phyloP scores from a whole-genome alignment of 2,113 vertebrate species.

The Anser cygnoides region DNA sequence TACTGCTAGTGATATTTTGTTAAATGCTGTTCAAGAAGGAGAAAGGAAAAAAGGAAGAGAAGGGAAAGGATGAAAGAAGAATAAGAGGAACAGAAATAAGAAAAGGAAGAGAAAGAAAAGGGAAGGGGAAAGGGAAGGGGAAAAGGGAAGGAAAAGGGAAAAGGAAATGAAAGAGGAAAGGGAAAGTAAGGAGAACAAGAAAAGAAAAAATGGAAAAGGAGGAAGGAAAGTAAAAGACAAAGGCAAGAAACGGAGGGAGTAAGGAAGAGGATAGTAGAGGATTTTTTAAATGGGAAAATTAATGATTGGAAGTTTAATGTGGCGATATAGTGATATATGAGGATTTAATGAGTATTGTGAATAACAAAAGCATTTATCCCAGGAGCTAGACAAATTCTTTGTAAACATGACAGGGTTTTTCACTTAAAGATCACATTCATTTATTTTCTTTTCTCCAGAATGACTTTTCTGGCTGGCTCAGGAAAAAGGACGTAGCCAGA shows the following conservation, averaged over 20 bases:
- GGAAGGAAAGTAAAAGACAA: background rate
- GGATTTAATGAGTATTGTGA: background rate
- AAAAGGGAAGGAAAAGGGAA: background rate
- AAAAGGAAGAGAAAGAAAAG: background rate
- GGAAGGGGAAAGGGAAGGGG: background rate
- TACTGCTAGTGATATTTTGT: slow-evolving; percentile 17
- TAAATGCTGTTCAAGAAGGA: background rate
- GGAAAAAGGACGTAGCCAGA: background rate
- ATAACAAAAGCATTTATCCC: background rate
- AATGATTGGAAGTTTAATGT: background rate
- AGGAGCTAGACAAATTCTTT: background rate
- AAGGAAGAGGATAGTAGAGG: background rate
- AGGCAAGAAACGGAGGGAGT: background rate
- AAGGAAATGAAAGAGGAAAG: no score
- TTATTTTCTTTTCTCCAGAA: background rate
- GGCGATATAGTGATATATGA: background rate
- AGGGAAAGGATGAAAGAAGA: background rate
- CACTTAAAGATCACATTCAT: background rate
- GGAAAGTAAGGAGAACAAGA: background rate
- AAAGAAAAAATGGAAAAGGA: background rate
- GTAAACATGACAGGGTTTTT: background rate
- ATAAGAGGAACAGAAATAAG: no score
- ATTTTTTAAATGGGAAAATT: background rate
- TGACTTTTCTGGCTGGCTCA: background rate
- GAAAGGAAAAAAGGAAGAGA: background rate